phyloP scores from a whole-genome alignment of 2,888 invertebrate species.

The Pollenia amentaria region DNA sequence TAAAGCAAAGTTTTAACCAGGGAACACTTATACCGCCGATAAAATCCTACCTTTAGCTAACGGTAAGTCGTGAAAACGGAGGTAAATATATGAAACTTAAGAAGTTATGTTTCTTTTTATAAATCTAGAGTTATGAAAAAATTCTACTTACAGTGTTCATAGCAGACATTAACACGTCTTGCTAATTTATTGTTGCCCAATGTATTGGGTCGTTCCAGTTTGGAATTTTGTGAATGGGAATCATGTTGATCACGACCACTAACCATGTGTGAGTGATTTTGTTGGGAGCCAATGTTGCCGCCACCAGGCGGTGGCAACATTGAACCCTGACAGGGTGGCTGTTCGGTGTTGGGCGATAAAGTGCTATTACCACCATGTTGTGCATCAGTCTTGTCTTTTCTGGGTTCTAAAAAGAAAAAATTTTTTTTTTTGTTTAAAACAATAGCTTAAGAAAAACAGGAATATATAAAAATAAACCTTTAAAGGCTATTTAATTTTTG shows the following conservation, averaged over 20 bases:
- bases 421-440: background rate
- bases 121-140: background rate
- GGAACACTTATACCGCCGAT: too few species aligned
- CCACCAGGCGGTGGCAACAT: constrained; percentile 85
- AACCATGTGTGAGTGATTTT: constrained; percentile 76
- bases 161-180: constrained; percentile 90
- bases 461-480: background rate
- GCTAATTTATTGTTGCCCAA: constrained; percentile 91
- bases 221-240: constrained; percentile 83
- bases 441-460: background rate
- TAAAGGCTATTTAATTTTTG: background rate
- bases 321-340: constrained; percentile 84
- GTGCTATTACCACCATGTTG: constrained; percentile 84
- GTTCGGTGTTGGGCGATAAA: constrained; percentile 87
- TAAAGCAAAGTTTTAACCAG: too few species aligned
- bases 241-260: constrained; percentile 79
- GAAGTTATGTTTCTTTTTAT: background rate
- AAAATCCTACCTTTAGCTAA: too few species aligned
- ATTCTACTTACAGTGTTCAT: constrained; percentile 89
- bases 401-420: constrained; percentile 90
- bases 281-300: constrained; percentile 77
- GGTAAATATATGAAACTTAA: too few species aligned
- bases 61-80: too few species aligned
- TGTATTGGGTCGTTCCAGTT: constrained; percentile 92
- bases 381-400: constrained; percentile 95